Percentiles rank a stretch among this genome's conserved stretches.
These are phyloP conservation scores for Sicus ferrugineus DNA, from an alignment of 2,888 invertebrate species.

Conservation along the genomic window DNA sequence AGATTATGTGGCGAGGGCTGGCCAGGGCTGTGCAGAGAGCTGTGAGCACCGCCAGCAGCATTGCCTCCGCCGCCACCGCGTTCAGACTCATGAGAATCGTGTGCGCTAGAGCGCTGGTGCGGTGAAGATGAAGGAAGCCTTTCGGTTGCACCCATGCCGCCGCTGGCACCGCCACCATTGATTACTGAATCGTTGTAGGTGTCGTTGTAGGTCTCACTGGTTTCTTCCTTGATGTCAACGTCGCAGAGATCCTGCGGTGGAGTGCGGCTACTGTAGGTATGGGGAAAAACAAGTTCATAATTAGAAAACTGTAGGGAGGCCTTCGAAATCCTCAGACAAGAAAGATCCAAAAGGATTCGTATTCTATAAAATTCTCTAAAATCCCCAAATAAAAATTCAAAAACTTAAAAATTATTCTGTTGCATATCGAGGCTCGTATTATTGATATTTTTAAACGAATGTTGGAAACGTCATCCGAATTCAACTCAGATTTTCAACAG, in stretches of 20 bases:
- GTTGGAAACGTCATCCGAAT: too few relatives aligned
- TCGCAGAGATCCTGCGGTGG: slow-evolving; percentile 62
- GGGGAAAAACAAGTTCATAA: neutral
- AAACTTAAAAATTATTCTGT: too few relatives aligned
- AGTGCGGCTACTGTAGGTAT: slow-evolving; percentile 56
- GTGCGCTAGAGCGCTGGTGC: slow-evolving; percentile 39
- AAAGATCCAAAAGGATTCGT: too few relatives aligned
- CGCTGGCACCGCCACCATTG: slow-evolving; percentile 40
- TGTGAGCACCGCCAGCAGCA: slow-evolving; percentile 26
- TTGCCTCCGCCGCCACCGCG: slow-evolving; percentile 37
- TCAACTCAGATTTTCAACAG: too few relatives aligned
- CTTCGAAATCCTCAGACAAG: too few relatives aligned
- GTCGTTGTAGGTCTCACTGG: slow-evolving; percentile 57
- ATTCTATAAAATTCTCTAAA: too few relatives aligned
- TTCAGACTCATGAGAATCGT: slow-evolving; percentile 45
- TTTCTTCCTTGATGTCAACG: slow-evolving; percentile 62
- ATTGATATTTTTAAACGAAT: too few relatives aligned
- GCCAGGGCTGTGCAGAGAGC: slow-evolving; percentile 44
- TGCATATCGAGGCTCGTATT: too few relatives aligned
- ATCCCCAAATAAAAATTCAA: too few relatives aligned
- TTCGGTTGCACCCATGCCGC: slow-evolving; percentile 47
- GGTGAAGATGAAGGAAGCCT: slow-evolving; percentile 49
- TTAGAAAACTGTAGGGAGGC: neutral
- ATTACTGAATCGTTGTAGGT: slow-evolving; percentile 51
- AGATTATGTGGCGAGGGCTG: slow-evolving; percentile 24